A percentile compares a stretch with the other conserved stretches of the same genome.
Evolutionary conservation across 2,113 vertebrate genomes (phyloP).

Genomic region (Zingel zingel): DNA sequence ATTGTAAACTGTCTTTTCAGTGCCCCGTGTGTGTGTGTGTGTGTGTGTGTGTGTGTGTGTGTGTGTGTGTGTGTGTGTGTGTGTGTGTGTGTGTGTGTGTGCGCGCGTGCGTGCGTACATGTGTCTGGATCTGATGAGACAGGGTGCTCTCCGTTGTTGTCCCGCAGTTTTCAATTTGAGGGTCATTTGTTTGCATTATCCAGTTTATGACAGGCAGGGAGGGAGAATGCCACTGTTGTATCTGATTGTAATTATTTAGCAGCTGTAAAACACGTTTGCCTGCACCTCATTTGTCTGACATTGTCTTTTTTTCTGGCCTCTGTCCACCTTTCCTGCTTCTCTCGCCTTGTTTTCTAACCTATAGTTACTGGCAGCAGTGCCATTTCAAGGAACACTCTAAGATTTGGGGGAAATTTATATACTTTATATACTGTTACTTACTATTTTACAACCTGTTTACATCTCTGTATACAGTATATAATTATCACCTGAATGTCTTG

Average conservation of each 20-base stretch:
- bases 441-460: too few relatives aligned
- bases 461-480: too few relatives aligned
- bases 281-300: constrained; percentile 53
- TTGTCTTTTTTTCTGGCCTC: background rate
- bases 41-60: background rate
- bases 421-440: too few relatives aligned
- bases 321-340: background rate
- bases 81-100: too few relatives aligned
- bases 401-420: background rate
- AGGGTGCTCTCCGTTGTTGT: constrained; percentile 35
- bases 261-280: constrained; percentile 68
- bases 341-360: background rate
- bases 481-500: too few relatives aligned
- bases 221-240: constrained; percentile 61
- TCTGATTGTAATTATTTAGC: constrained; percentile 74
- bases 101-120: constrained; percentile 1
- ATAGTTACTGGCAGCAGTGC: background rate
- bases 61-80: background rate
- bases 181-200: constrained; percentile 76
- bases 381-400: constrained; percentile 3
- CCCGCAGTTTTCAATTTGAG: constrained; percentile 60
- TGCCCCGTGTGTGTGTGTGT: background rate
- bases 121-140: constrained; percentile 29
- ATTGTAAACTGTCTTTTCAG: constrained; percentile 53
- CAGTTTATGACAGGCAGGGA: constrained; percentile 62